Base-by-base conservation (phyloP, 2,888 invertebrate genomes). In the Dryomyza anilis region DNA sequence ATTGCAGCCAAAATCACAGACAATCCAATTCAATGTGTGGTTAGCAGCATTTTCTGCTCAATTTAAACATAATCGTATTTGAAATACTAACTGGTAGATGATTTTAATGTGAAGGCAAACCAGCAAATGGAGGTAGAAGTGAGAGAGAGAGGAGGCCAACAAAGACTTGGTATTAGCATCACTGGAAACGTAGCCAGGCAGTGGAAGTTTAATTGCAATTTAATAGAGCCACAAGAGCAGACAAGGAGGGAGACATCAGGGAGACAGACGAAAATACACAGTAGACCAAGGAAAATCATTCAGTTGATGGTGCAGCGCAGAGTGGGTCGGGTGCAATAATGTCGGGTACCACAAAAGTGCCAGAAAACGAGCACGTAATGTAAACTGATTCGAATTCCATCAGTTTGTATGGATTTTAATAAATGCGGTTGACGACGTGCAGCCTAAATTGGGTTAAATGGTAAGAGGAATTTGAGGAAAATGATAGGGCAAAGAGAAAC, bases 121-220 rank as follows among this genome's bases (percentile, higher is more conserved):
- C 2, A 7, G 39, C 39, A 39, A 6, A 39, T 39, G 14, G 39
- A 14, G n/a, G 14, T 4, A 12, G 39, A 39, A 39, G 39, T 39
- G 12, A 3, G 39, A 39, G n/a, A 12, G 14, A 39, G 39, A 7
- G 39, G n/a, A 39, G 39, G 39, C 39, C 3, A 39, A 14, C 50
- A 50, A 25, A 50, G 25, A 50, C 50, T 48, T 7, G 12, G n/a
- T 14, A 43, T 43, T 43, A 43, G 43, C 16, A 43, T 43, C 43
- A n/a, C 43, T 43, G 43, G 16, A n/a, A 16, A 16, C n/a, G 2
- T 19, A 43, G 43, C 43, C n/a, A 50, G 8, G n/a, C 25, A 55
- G 25, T 52, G 23, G 16, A 16, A 27, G 14, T 53, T 77, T 74
- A 77, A 75, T 75, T 78, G 74, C 77, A 71, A 73, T 76, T 78